Percentiles rank a stretch among this genome's conserved stretches.
Evolutionary conservation across 2,113 vertebrate genomes (phyloP).

Genomic region (Tragelaphus imberbis): DNA sequence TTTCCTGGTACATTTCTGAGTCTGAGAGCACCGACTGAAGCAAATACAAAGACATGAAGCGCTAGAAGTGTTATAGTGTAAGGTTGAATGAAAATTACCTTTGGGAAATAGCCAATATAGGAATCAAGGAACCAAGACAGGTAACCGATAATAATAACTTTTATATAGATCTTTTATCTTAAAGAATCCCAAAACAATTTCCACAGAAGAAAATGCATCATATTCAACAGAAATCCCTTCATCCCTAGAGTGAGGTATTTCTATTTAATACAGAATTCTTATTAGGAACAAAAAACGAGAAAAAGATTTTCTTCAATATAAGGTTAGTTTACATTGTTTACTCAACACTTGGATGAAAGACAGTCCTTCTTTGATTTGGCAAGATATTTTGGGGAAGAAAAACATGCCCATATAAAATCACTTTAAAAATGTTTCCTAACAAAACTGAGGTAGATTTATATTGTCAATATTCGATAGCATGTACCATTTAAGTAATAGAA

Average conservation of each 20-base stretch:
- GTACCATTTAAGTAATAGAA: background rate
- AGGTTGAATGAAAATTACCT: slow-evolving; percentile 52
- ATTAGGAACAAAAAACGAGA: background rate
- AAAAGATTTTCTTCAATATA: background rate
- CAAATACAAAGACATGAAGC: background rate
- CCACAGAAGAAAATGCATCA: background rate
- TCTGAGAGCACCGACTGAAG: background rate
- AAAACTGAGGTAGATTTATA: background rate
- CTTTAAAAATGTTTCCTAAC: background rate
- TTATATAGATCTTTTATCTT: slow-evolving; percentile 57
- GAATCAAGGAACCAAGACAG: slow-evolving; percentile 62
- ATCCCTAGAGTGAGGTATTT: background rate
- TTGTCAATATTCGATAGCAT: background rate
- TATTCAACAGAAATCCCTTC: slow-evolving; percentile 19
- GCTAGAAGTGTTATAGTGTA: background rate
- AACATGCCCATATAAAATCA: background rate
- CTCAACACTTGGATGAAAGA: background rate
- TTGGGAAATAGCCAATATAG: slow-evolving; percentile 40
- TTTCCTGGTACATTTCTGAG: background rate
- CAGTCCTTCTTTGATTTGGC: background rate
- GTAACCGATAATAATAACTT: slow-evolving; percentile 62
- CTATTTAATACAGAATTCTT: slow-evolving; percentile 41
- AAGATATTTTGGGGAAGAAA: background rate
- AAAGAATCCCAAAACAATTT: slow-evolving; percentile 46
- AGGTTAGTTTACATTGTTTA: background rate